These are phyloP conservation scores for Pseudolycoriella hygida DNA, from an alignment of 2,888 invertebrate genomes.

Conservation along the genomic window DNA sequence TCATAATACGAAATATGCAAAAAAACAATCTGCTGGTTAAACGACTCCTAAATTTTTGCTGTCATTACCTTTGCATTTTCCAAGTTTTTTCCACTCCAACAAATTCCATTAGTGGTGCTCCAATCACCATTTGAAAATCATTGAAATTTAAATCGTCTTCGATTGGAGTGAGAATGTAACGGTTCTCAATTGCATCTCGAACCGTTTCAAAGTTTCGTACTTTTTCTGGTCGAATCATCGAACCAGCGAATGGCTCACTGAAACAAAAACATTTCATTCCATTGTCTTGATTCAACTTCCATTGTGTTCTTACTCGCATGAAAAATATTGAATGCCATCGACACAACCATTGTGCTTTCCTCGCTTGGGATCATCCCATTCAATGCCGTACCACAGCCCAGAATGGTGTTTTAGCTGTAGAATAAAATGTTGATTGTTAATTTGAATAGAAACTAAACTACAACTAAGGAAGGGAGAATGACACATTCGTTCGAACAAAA, in stretches of 20 bases:
- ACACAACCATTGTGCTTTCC: slow-evolving; percentile 88
- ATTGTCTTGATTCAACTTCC: too few relatives aligned
- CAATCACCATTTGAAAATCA: slow-evolving; percentile 50
- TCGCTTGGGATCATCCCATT: slow-evolving; percentile 79
- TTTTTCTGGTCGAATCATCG: slow-evolving; percentile 73
- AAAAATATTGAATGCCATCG: slow-evolving; percentile 66
- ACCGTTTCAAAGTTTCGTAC: slow-evolving; percentile 52
- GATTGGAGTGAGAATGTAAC: slow-evolving; percentile 34
- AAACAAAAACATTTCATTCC: too few relatives aligned
- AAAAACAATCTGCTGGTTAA: slow-evolving; percentile 15
- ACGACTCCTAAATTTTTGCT: background rate
- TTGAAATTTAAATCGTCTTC: slow-evolving; percentile 41
- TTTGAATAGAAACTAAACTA: background rate
- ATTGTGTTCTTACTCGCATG: too few relatives aligned
- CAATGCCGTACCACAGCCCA: slow-evolving; percentile 82
- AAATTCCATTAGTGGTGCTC: slow-evolving; percentile 69
- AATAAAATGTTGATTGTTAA: background rate
- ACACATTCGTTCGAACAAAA: too few relatives aligned
- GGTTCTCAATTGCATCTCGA: slow-evolving; percentile 51
- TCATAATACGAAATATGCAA: slow-evolving; percentile 9
- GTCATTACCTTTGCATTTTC: slow-evolving; percentile 35
- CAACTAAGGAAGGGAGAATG: too few relatives aligned
- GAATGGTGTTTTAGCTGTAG: slow-evolving; percentile 35
- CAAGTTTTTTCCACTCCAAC: slow-evolving; percentile 79
- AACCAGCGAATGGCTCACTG: slow-evolving; percentile 65